These are phyloP conservation scores for Mythimna albipuncta DNA, from an alignment of 2,888 invertebrate species.

Conservation along the genomic window DNA sequence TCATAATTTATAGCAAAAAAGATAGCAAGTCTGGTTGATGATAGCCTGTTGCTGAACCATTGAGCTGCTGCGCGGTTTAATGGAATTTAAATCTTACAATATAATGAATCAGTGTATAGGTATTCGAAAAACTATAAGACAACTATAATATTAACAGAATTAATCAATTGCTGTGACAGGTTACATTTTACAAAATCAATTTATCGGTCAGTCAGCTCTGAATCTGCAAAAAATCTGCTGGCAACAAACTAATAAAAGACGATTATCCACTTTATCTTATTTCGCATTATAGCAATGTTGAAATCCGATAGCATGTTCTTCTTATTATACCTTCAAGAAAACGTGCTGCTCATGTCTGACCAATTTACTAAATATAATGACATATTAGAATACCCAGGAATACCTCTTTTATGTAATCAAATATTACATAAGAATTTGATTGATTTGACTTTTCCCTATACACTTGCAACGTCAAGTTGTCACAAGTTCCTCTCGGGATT, in stretches of 20 bases:
- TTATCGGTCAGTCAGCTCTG: slow-evolving; percentile 42
- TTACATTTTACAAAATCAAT: slow-evolving; percentile 35
- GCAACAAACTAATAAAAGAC: slow-evolving; percentile 39
- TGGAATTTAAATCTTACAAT: slow-evolving; percentile 26
- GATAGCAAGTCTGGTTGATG: slow-evolving; percentile 56
- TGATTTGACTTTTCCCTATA: not conserved
- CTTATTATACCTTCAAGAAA: slow-evolving; percentile 19
- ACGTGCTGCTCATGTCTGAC: not conserved
- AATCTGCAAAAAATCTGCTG: slow-evolving; percentile 47
- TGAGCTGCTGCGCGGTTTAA: slow-evolving; percentile 35
- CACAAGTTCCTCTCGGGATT: not conserved
- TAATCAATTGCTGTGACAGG: slow-evolving; percentile 36
- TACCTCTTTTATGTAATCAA: not conserved
- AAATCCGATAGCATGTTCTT: slow-evolving; percentile 16
- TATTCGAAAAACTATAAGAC: slow-evolving; percentile 6
- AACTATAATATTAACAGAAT: slow-evolving; percentile 18
- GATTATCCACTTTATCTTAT: slow-evolving; percentile 26
- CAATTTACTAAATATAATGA: not conserved
- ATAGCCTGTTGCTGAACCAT: slow-evolving; percentile 36
- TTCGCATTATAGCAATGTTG: slow-evolving; percentile 25
- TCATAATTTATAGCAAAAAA: slow-evolving; percentile 60
- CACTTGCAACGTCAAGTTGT: not conserved
- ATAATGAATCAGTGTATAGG: not conserved
- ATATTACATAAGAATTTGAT: not conserved
- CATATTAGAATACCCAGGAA: not conserved